These are phyloP conservation scores for Aegithalos caudatus DNA, from an alignment of 2,113 vertebrate species.

Conservation along the genomic window DNA sequence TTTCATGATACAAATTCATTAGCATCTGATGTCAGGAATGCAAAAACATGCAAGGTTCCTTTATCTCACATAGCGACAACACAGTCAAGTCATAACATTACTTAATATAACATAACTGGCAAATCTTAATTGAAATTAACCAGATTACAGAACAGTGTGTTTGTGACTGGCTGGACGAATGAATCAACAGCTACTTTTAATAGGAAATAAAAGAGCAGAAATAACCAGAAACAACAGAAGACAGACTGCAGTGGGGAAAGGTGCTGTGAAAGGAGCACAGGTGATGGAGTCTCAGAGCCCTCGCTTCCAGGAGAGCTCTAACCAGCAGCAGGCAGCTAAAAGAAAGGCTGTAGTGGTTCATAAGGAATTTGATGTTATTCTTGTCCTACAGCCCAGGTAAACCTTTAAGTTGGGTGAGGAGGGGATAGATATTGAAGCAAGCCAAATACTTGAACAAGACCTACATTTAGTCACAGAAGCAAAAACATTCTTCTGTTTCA, in stretches of 20 bases:
- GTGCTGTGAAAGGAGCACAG: not conserved
- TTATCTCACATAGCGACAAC: not conserved
- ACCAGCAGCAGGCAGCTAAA: not conserved
- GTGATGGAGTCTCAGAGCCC: not conserved
- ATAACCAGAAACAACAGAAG: not conserved
- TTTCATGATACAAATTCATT: accelerated
- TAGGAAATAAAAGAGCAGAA: not conserved
- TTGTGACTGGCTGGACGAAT: not conserved
- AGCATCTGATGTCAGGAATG: not conserved
- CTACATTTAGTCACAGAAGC: slow-evolving; percentile 21
- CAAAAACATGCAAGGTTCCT: not conserved
- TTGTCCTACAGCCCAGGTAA: slow-evolving; percentile 40
- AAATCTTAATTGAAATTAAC: not conserved
- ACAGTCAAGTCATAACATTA: not conserved
- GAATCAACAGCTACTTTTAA: not conserved
- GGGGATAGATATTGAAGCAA: not conserved
- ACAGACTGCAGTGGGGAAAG: accelerated
- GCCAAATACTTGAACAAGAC: slow-evolving; percentile 15
- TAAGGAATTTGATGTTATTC: not conserved
- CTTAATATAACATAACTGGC: not conserved
- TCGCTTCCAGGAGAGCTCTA: not conserved
- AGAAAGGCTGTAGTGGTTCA: not conserved
- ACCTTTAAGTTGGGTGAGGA: slow-evolving; percentile 8
- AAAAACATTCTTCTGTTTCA: slow-evolving; percentile 30
- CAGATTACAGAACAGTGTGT: not conserved